These are phyloP conservation scores for Streptopelia turtur DNA, from an alignment of 2,797 vertebrate genomes.

Conservation along the genomic window DNA sequence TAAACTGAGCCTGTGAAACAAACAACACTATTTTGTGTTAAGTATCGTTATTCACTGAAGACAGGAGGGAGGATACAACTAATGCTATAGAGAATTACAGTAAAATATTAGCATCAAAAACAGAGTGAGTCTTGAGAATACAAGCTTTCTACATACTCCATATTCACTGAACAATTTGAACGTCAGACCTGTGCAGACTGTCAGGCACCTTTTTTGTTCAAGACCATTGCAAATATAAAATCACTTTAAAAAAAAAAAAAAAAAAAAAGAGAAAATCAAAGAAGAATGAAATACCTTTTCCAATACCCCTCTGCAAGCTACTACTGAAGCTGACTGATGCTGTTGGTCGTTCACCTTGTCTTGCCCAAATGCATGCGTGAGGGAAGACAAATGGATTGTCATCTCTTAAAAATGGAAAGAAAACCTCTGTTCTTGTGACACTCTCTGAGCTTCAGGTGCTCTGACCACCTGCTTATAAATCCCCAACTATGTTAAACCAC, in stretches of 20 bases:
- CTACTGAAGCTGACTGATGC: neutral
- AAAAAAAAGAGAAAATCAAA: neutral
- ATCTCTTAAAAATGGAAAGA: neutral
- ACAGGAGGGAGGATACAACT: neutral
- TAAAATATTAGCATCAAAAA: neutral
- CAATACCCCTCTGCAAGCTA: neutral
- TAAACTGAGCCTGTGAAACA: neutral
- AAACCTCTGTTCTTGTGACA: neutral
- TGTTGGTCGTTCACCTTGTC: neutral
- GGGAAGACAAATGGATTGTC: neutral
- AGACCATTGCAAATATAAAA: neutral
- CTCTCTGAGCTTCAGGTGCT: rapidly evolving
- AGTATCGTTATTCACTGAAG: neutral
- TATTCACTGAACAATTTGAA: neutral
- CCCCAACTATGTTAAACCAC: rapidly evolving
- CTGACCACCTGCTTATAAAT: neutral
- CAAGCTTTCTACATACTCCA: neutral
- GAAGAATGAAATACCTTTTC: neutral
- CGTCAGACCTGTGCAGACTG: neutral
- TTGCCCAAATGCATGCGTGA: neutral
- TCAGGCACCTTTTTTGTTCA: neutral
- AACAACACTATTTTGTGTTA: neutral
- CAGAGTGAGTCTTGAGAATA: neutral
- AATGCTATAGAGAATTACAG: neutral
- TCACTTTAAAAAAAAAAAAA: neutral